These are phyloP conservation scores for Sinella curviseta DNA, from an alignment of 1,140 invertebrate genomes.

Conservation along the genomic window DNA sequence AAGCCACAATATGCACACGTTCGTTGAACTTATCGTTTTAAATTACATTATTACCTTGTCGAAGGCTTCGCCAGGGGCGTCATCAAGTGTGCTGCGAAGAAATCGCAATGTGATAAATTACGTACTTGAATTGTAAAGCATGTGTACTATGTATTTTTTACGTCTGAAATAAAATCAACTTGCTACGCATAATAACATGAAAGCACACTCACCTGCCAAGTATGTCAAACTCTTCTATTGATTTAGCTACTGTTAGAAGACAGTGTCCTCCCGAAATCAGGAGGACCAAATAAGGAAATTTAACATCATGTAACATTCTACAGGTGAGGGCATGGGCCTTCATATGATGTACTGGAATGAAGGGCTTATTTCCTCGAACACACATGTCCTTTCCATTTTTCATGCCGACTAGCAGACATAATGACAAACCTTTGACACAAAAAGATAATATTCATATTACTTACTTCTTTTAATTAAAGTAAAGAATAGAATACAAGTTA, in stretches of 20 bases:
- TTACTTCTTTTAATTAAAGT: no score
- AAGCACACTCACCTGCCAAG: conserved; percentile 61
- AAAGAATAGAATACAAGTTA: conserved; percentile 43
- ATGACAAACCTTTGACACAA: conserved; percentile 62
- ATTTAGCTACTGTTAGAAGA: conserved; percentile 74
- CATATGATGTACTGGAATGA: conserved; percentile 98
- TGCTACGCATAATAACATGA: background rate
- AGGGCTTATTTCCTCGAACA: conserved; percentile 69
- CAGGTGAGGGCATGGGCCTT: conserved; percentile 93
- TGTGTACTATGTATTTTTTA: no score
- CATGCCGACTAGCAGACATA: conserved; percentile 78
- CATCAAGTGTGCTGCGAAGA: conserved; percentile 65
- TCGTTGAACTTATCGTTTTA: no score
- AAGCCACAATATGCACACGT: no score
- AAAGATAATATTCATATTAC: no score
- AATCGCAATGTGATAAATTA: no score
- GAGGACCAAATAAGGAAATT: conserved; percentile 86
- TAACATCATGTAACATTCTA: conserved; percentile 71
- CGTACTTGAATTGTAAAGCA: no score
- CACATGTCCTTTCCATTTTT: conserved; percentile 81
- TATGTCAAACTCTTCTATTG: conserved; percentile 73
- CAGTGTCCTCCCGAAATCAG: conserved; percentile 91
- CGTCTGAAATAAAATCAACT: background rate
- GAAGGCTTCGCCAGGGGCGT: conserved; percentile 79
- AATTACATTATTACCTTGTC: conserved; percentile 12